Percentiles rank a stretch among this genome's conserved stretches.
Evolutionary conservation across 2,797 vertebrate species (phyloP).

Genomic region (Phalloptychus januarius): DNA sequence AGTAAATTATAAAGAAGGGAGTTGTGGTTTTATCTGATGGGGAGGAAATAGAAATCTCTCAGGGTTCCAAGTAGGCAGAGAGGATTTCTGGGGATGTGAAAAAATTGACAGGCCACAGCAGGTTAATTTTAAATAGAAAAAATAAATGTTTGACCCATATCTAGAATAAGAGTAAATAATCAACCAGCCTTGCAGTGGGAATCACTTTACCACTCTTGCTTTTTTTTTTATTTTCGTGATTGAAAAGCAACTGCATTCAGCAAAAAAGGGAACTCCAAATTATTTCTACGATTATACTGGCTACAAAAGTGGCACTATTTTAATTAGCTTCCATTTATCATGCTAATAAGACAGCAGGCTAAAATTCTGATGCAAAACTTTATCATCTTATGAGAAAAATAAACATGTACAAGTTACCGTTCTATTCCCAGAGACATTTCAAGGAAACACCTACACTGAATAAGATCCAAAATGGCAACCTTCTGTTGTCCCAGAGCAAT

Average conservation of each 20-base stretch:
- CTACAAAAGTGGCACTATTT: neutral
- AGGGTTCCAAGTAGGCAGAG: neutral
- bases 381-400: conserved; percentile 1
- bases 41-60: neutral
- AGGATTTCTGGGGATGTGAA: neutral
- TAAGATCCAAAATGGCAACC: neutral
- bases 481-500: neutral
- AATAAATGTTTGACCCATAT: neutral
- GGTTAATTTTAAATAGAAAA: neutral
- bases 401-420: neutral
- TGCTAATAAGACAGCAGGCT: neutral
- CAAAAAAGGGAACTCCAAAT: neutral
- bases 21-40: neutral
- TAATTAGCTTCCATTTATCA: neutral
- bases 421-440: conserved; percentile 2
- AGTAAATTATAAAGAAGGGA: neutral
- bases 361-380: conserved; percentile 18
- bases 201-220: conserved; percentile 14
- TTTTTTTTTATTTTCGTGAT: neutral
- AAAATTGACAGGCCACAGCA: neutral
- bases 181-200: neutral
- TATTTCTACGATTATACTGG: neutral
- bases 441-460: neutral
- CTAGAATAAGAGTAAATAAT: conserved; percentile 12
- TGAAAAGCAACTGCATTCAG: neutral